These are phyloP conservation scores for Dallia pectoralis DNA, from an alignment of 2,797 vertebrate genomes.

Conservation along the genomic window DNA sequence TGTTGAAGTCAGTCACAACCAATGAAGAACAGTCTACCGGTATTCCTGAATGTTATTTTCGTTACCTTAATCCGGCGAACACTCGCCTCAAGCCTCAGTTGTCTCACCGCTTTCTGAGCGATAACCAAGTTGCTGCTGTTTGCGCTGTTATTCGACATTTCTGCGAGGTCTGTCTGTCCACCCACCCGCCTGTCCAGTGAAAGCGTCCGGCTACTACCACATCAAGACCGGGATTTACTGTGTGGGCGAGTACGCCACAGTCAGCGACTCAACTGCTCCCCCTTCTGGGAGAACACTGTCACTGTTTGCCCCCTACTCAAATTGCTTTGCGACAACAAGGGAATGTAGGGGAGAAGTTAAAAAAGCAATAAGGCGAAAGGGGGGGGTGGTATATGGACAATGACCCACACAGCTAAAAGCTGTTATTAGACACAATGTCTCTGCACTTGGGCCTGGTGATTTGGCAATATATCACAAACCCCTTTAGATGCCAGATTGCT, in stretches of 20 bases:
- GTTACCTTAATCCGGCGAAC: slow-evolving; percentile 70
- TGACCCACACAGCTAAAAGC: too few species aligned
- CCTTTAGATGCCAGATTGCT: too few species aligned
- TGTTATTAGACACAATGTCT: too few species aligned
- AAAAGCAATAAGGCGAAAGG: too few species aligned
- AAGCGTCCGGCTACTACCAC: not conserved
- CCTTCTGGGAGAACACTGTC: slow-evolving; percentile 4
- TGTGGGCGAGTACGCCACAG: not conserved
- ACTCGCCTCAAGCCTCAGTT: slow-evolving; percentile 71
- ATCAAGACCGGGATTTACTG: not conserved
- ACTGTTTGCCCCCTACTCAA: not conserved
- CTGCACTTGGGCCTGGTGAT: too few species aligned
- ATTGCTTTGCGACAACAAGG: not conserved
- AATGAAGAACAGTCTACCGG: not conserved
- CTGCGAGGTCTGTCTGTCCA: slow-evolving; percentile 10
- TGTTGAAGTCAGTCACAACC: slow-evolving; percentile 36
- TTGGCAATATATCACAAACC: too few species aligned
- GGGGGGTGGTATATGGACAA: too few species aligned
- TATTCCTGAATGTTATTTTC: not conserved
- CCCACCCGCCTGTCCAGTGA: not conserved
- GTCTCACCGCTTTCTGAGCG: slow-evolving; percentile 73
- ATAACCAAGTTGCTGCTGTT: slow-evolving; percentile 59
- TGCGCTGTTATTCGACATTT: slow-evolving; percentile 72
- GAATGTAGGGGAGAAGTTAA: too few species aligned
- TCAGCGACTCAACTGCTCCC: slow-evolving; percentile 7